Conservation (phyloP, 1,140 invertebrate species). For the Drosophila sechellia region DNA sequence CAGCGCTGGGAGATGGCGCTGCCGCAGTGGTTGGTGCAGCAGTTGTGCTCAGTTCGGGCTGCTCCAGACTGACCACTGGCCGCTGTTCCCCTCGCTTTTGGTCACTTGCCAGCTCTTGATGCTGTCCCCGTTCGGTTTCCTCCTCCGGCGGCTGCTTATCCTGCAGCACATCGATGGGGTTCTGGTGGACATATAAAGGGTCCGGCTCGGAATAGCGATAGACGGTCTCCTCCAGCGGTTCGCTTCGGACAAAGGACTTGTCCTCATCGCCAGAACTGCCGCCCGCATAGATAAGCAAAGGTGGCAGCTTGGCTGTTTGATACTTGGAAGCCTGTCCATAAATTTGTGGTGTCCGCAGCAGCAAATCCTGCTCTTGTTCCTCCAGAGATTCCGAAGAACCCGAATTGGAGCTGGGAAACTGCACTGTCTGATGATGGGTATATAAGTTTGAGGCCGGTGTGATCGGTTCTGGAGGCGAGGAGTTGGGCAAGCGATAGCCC, state of each 20-base stretch:
- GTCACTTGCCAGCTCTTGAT: slow-evolving; percentile 4
- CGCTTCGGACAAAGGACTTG: slow-evolving; percentile 75
- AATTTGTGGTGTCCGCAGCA: slow-evolving; percentile 43
- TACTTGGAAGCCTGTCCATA: slow-evolving; percentile 54
- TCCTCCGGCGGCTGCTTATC: slow-evolving; percentile 21
- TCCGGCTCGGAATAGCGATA: slow-evolving; percentile 83
- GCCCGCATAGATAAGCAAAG: slow-evolving; percentile 69
- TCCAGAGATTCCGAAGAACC: slow-evolving; percentile 48
- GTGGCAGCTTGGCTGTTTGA: slow-evolving; percentile 52
- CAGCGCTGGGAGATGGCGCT: not conserved
- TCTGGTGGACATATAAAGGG: slow-evolving; percentile 78
- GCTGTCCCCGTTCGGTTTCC: not conserved
- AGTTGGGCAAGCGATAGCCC: slow-evolving; percentile 15
- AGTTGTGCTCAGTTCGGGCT: slow-evolving; percentile 36
- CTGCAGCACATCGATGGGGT: slow-evolving; percentile 56
- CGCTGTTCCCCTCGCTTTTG: slow-evolving; percentile 4
- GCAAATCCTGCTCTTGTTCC: slow-evolving; percentile 44
- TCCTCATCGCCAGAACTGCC: slow-evolving; percentile 37
- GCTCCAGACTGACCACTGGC: slow-evolving; percentile 44
- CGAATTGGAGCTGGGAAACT: slow-evolving; percentile 48
- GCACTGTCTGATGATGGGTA: slow-evolving; percentile 26
- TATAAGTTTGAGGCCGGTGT: slow-evolving; percentile 8
- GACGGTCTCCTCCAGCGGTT: slow-evolving; percentile 67
- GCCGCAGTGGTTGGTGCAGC: not conserved
- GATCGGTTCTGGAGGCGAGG: slow-evolving; percentile 14